Evolutionary conservation across 2,888 invertebrate species (phyloP).

Genomic region (Dryomyza anilis): DNA sequence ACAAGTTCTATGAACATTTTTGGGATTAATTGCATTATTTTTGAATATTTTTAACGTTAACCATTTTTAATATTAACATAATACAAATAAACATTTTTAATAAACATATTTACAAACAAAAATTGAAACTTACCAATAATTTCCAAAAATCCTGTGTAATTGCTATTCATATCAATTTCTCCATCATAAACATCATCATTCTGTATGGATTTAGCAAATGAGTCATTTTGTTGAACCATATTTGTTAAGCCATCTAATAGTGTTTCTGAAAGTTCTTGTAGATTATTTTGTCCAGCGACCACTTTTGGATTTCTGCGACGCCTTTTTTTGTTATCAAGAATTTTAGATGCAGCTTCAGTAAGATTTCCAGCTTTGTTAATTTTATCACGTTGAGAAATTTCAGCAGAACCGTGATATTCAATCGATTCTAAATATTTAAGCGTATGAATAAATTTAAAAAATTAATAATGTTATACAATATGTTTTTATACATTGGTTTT

Average conservation of each 20-base stretch:
- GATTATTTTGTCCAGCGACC: conserved; percentile 39
- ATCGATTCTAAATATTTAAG: not conserved
- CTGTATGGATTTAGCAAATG: not conserved
- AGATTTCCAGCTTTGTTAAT: conserved; percentile 49
- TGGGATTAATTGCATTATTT: no score
- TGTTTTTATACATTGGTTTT: no score
- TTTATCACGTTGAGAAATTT: conserved; percentile 44
- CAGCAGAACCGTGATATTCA: not conserved
- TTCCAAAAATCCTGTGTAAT: conserved; percentile 86
- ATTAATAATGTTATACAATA: no score
- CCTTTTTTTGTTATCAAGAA: conserved; percentile 47
- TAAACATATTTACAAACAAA: not conserved
- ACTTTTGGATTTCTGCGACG: conserved; percentile 49
- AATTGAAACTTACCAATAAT: conserved; percentile 71
- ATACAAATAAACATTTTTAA: not conserved
- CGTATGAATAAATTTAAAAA: not conserved
- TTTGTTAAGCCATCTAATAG: not conserved
- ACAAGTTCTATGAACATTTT: no score
- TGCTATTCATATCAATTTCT: conserved; percentile 73
- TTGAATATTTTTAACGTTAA: no score
- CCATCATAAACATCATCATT: conserved; percentile 69
- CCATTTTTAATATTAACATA: not conserved
- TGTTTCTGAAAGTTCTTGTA: conserved; percentile 32
- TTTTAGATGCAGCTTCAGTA: conserved; percentile 52
- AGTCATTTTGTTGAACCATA: not conserved